Base-by-base conservation (phyloP, 2,113 vertebrate species). In the Oriolus oriolus region DNA sequence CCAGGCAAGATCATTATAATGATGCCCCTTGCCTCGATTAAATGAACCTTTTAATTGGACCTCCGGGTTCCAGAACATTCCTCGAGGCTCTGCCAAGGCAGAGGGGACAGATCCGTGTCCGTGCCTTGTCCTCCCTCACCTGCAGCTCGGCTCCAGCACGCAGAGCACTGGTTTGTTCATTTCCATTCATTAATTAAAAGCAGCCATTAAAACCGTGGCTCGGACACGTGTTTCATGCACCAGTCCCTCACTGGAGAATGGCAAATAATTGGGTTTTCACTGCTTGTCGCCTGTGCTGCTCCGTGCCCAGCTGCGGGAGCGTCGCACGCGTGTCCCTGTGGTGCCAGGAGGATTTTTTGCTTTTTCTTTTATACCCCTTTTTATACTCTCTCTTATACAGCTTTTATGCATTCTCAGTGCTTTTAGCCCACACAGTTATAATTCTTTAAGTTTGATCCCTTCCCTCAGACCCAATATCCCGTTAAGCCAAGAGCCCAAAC, bases 161-260 rank as follows among this genome's bases (percentile, higher is more conserved):
- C 5, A 9, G 30, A 52, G 16, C 19, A 1, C 9, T 22, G 1
- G 9, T n/a, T 22, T 39, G 33, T 16, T 70, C 5, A 3, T 30
- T 65, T 26, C 7, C 42, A 37, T 79, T 27, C 23, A 12, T 64
- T 63, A 26, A 68, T 85, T 66, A 60, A 45, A 56, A 65, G 13
- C 1, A 20, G 16, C 28, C 22, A 14, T 54, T 66, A 4, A 37
- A 21, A 28, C 3, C 39, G 1, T 0, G 1, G 9, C 44, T 37
- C 6, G 16, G 11, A 2, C 27, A 5, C 13, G 23, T 13, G 13
- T 33, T 71, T 45, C 28, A 2, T 18, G 39, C 6, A 6, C 50
- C 41, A 7, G 7, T 33, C 44, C 33, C 50, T 53, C 35, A 1
- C 0, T 10, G 24, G 37, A 16, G 73, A 54, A 11, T 44, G 47